Conservation (phyloP, 2,797 vertebrate species). For the Pristis pectinata region DNA sequence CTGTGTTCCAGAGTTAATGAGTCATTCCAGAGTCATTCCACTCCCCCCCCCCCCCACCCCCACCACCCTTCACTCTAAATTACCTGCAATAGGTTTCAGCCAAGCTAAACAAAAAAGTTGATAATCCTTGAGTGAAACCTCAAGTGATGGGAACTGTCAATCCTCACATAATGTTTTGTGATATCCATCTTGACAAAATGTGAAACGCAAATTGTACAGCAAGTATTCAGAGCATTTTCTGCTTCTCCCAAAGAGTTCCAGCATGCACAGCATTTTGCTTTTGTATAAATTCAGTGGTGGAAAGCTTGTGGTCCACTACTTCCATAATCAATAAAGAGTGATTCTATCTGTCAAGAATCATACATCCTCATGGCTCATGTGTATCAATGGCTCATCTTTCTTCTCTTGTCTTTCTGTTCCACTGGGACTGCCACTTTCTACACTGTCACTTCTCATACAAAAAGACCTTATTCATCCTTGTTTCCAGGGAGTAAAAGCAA, state of each 20-base stretch:
- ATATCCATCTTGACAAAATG: not conserved
- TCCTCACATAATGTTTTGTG: not conserved
- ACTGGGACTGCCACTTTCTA: not conserved
- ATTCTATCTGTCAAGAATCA: constrained; percentile 10
- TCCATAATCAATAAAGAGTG: not conserved
- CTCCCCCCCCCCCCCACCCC: too few species aligned
- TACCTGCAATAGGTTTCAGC: not conserved
- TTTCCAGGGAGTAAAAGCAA: not conserved
- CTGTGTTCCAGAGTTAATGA: not conserved
- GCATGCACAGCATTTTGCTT: not conserved
- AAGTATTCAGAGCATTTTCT: not conserved
- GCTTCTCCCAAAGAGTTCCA: not conserved
- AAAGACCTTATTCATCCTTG: not conserved
- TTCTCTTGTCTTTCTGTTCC: not conserved
- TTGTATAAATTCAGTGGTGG: not conserved
- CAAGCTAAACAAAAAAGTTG: not conserved
- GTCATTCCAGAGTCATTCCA: not conserved
- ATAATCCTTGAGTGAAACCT: not conserved
- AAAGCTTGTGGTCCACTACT: not conserved
- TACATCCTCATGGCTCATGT: not conserved
- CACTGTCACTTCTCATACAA: constrained; percentile 25
- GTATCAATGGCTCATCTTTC: constrained; percentile 2
- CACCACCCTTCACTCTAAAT: too few species aligned
- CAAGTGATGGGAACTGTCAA: not conserved
- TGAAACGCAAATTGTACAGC: not conserved